Evolutionary conservation across 2,888 invertebrate species (phyloP), one percentile per base, ranked within the genome.

Genomic region (Hyalella azteca): DNA sequence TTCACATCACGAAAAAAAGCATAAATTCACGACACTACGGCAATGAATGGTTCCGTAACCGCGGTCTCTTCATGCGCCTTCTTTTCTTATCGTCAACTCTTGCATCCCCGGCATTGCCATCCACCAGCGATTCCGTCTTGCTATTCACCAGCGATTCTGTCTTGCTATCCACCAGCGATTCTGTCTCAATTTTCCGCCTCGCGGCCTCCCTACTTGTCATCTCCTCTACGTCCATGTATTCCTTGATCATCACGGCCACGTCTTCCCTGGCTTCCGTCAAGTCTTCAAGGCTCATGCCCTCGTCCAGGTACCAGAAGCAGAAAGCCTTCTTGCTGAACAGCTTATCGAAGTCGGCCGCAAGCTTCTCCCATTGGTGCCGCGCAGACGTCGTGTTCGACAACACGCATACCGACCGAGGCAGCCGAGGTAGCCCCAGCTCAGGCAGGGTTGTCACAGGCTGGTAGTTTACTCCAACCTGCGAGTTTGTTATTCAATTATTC

Each of bases 301-400:
- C 75, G 13, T 36, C 36, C 40, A 75, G 9, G 29, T 75, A 75
- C 75, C 75, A 75, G 45, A 75, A 75, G 41, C 29, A 26, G n/a
- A 75, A 75, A n/a, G 75, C 75, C n/a, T 19, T 75, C 41, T 78
- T 75, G 26, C 29, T 41, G 75, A 45, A 75, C 45, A 75, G 11
- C 75, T 45, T 75, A 26, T 75, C 75, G 26, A 41, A 75, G 9
- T 45, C 45, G 7, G 40, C 41, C 0, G 75, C 75, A 2, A 75
- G 11, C 2, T 3, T 36, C 22, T 75, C 75, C 75, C 75, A 75
- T 40, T 75, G 41, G 15, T 75, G 75, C 15, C 75, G 32, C 11
- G 29, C 75, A 3, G 45, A 22, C 41, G 45, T 75, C 22, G 41
- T 75, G 75, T 75, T 75, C 3, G 75, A 41, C 45, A 75, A 45